Conservation (phyloP, 1,140 invertebrate genomes). For the Cephus cinctus region DNA sequence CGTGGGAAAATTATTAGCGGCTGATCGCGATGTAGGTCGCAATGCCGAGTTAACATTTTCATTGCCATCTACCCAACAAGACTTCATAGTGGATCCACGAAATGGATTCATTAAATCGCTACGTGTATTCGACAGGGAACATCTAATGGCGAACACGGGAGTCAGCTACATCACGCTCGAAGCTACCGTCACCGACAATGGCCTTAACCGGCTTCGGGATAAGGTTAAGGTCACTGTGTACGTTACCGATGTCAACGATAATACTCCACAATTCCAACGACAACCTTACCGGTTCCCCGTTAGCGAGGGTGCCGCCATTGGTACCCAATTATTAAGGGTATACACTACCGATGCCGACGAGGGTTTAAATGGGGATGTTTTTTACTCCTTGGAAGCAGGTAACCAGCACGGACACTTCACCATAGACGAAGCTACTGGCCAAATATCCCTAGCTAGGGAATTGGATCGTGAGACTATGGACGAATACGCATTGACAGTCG, state of each 20-base stretch:
- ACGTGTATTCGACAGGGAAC: constrained; percentile 84
- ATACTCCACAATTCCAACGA: constrained; percentile 80
- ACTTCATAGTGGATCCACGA: constrained; percentile 85
- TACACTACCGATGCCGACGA: constrained; percentile 87
- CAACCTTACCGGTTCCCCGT: constrained; percentile 82
- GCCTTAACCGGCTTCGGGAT: constrained; percentile 74
- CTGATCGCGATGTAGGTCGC: constrained; percentile 85
- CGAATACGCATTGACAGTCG: constrained; percentile 75
- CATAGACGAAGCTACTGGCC: constrained; percentile 85
- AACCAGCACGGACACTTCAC: constrained; percentile 79
- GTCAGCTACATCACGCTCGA: constrained; percentile 79
- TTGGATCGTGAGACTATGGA: constrained; percentile 86
- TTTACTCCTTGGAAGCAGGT: constrained; percentile 78
- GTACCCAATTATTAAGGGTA: constrained; percentile 79
- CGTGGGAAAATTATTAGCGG: constrained; percentile 84
- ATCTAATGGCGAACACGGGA: constrained; percentile 72
- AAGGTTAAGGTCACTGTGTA: constrained; percentile 87
- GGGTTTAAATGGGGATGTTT: constrained; percentile 87
- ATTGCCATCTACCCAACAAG: constrained; percentile 71
- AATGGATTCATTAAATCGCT: constrained; percentile 91
- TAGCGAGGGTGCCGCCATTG: constrained; percentile 75
- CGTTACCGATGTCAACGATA: constrained; percentile 91
- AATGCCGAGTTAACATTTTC: constrained; percentile 92
- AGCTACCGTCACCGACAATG: constrained; percentile 86
- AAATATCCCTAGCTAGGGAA: constrained; percentile 71